Percentiles rank a stretch among this genome's conserved stretches.
These are phyloP conservation scores for Tiliacea citrago DNA, from an alignment of 2,888 invertebrate species.

Conservation along the genomic window DNA sequence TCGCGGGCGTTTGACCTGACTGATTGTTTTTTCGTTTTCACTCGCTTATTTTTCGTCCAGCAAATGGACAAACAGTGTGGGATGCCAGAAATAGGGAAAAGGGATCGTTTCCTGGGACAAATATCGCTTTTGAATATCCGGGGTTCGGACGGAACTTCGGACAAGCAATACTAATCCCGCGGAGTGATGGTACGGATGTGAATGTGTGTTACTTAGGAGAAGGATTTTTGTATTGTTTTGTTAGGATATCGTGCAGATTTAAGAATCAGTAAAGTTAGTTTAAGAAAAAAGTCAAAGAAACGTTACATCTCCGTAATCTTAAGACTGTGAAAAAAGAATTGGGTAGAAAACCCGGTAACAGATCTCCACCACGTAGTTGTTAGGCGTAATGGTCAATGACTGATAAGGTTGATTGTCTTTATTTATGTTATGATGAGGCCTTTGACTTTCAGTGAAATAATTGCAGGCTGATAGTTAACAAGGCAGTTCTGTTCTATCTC, in stretches of 20 bases:
- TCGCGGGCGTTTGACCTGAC: slow-evolving; percentile 22
- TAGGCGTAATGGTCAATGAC: neutral
- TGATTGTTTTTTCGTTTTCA: slow-evolving; percentile 43
- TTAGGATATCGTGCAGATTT: neutral
- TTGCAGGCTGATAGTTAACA: neutral
- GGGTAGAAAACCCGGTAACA: neutral
- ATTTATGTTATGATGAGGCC: neutral
- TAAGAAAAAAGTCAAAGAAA: neutral
- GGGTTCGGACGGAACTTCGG: slow-evolving; percentile 1
- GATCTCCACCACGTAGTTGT: neutral
- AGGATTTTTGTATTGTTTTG: slow-evolving; percentile 5
- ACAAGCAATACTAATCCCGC: slow-evolving; percentile 41
- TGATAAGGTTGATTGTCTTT: no score
- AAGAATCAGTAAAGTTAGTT: neutral
- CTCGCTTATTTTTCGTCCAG: slow-evolving; percentile 20
- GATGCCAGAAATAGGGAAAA: slow-evolving; percentile 26
- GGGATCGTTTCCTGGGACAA: slow-evolving; percentile 29
- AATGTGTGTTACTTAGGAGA: slow-evolving; percentile 6
- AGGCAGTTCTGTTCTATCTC: neutral
- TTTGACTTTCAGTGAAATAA: neutral
- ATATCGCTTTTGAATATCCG: slow-evolving; percentile 43
- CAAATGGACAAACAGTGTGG: slow-evolving; percentile 15
- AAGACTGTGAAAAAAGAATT: neutral
- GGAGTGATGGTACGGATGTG: slow-evolving; percentile 13
- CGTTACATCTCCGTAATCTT: no score